Evolutionary conservation across 1,140 invertebrate species (phyloP).

Genomic region (Trichonephila clavata): DNA sequence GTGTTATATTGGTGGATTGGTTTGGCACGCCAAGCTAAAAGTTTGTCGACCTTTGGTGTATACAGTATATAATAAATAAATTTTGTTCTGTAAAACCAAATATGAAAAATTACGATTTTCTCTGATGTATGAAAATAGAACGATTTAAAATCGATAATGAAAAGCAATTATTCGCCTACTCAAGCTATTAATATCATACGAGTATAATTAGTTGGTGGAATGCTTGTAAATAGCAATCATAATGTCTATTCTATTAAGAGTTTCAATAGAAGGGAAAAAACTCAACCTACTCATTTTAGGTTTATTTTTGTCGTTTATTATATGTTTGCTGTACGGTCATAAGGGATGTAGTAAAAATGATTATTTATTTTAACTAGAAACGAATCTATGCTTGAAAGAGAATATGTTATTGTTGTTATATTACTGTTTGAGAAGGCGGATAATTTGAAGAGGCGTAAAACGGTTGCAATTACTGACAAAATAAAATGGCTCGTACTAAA

Average conservation of each 20-base stretch:
- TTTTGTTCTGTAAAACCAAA: too few relatives aligned
- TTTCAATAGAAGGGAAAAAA: neutral
- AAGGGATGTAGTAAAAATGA: neutral
- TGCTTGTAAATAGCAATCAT: neutral
- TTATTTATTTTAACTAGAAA: neutral
- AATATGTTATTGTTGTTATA: too few relatives aligned
- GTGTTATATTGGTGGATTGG: too few relatives aligned
- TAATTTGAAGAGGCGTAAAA: neutral
- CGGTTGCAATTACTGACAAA: neutral
- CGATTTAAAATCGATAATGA: too few relatives aligned
- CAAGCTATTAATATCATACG: neutral
- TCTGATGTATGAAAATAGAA: too few relatives aligned
- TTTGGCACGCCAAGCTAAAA: too few relatives aligned
- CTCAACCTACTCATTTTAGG: neutral
- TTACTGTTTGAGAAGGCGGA: neutral
- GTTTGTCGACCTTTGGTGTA: too few relatives aligned
- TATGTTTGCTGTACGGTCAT: neutral
- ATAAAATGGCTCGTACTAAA: neutral
- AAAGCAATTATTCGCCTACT: neutral
- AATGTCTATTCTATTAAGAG: neutral
- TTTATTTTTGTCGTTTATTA: neutral
- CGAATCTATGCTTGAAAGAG: neutral
- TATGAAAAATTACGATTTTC: too few relatives aligned
- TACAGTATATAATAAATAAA: too few relatives aligned
- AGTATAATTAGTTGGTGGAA: neutral